Percentiles rank a stretch among this genome's conserved stretches.
These are phyloP conservation scores for Hypercompe scribonia DNA, from an alignment of 2,888 invertebrate species.

Conservation along the genomic window DNA sequence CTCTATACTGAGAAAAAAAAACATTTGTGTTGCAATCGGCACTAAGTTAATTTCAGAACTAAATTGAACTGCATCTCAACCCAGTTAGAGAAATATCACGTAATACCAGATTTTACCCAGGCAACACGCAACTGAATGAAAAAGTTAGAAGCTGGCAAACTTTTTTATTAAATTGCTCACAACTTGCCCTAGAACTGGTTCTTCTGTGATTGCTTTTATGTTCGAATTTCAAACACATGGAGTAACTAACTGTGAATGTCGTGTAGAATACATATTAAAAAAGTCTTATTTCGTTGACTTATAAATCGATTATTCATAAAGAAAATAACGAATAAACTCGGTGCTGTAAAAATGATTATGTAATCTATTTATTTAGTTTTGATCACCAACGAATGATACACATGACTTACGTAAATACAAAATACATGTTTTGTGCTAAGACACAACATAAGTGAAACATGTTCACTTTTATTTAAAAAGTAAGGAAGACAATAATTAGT, in stretches of 20 bases:
- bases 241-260: neutral
- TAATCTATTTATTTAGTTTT: too few relatives aligned
- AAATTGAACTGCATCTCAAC: constrained; percentile 70
- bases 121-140: constrained; percentile 22
- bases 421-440: too few relatives aligned
- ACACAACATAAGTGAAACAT: too few relatives aligned
- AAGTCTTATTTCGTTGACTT: neutral
- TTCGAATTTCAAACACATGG: neutral
- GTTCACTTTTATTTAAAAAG: too few relatives aligned
- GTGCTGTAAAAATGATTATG: too few relatives aligned
- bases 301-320: neutral
- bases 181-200: neutral
- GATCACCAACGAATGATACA: too few relatives aligned
- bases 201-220: neutral
- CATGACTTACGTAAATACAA: too few relatives aligned
- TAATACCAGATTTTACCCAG: constrained; percentile 40
- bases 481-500: too few relatives aligned
- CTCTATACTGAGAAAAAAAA: constrained; percentile 28
- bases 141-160: constrained; percentile 8
- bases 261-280: neutral
- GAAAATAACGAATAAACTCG: neutral
- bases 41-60: constrained; percentile 64
- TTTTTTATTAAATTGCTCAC: neutral
- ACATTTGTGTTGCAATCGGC: constrained; percentile 53
- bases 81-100: constrained; percentile 59